These are phyloP conservation scores for Myripristis jacobus DNA, from an alignment of 2,797 vertebrate species.

Conservation along the genomic window DNA sequence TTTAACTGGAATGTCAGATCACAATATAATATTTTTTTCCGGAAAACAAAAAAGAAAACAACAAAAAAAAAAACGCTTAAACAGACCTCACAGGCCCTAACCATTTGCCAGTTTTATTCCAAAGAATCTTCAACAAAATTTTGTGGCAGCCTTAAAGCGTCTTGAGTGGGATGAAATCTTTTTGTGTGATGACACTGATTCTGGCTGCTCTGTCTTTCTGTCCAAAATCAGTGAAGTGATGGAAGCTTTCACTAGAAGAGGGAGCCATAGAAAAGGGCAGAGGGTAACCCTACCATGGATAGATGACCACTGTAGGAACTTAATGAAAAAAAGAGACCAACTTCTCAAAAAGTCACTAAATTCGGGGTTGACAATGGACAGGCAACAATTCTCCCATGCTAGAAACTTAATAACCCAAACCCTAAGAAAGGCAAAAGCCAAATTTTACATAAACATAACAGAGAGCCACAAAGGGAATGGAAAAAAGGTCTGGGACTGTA, in stretches of 20 bases:
- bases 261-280: too few species aligned
- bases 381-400: neutral
- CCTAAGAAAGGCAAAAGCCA: neutral
- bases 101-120: too few species aligned
- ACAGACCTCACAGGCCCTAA: too few species aligned
- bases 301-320: neutral
- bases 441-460: neutral
- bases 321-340: neutral
- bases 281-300: conserved; percentile 12
- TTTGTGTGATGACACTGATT: neutral
- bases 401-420: neutral
- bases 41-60: conserved; percentile 11
- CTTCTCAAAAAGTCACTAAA: neutral
- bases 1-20: neutral
- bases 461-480: conserved; percentile 5
- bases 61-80: too few species aligned
- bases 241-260: neutral
- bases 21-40: neutral
- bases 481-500: conserved; percentile 1
- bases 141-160: neutral
- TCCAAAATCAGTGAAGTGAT: too few species aligned
- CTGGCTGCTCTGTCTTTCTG: too few species aligned
- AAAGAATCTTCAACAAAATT: neutral
- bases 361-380: neutral
- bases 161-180: neutral